Evolutionary conservation across 1,140 invertebrate genomes (phyloP).

Genomic region (Brachionus paranguensis): DNA sequence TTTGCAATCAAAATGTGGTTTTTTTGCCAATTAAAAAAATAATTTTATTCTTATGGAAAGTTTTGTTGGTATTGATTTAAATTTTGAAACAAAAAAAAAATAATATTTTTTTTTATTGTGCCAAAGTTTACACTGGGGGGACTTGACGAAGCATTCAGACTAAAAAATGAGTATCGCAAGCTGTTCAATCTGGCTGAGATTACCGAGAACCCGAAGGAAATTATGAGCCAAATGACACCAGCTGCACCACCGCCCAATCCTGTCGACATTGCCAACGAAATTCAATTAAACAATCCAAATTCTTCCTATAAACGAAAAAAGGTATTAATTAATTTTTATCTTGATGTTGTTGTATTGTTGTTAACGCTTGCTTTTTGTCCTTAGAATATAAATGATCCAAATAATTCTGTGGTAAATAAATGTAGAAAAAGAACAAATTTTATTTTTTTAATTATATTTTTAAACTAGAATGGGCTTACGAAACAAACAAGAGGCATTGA

Average conservation of each 20-base stretch:
- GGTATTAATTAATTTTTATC: conserved; percentile 7
- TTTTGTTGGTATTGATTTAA: conserved; percentile 63
- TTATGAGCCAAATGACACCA: conserved; percentile 82
- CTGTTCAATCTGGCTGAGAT: conserved; percentile 67
- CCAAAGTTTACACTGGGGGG: conserved; percentile 73
- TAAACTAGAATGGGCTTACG: conserved; percentile 17
- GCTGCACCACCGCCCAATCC: conserved; percentile 88
- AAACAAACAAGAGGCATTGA: conserved; percentile 37
- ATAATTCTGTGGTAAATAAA: not conserved
- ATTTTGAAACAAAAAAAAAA: not conserved
- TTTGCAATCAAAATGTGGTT: conserved; percentile 28
- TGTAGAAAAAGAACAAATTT: not conserved
- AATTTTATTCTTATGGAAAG: conserved; percentile 88
- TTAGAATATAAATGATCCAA: not conserved
- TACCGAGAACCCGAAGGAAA: conserved; percentile 85
- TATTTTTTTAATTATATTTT: not conserved
- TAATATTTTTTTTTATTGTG: not conserved
- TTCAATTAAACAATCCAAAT: not conserved
- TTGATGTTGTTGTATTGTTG: not conserved
- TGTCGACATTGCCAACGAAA: conserved; percentile 73
- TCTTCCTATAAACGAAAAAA: conserved; percentile 29
- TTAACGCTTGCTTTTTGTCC: not conserved
- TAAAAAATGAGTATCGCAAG: conserved; percentile 69
- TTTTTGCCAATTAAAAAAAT: conserved; percentile 95
- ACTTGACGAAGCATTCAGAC: conserved; percentile 68